phyloP scores from a whole-genome alignment of 2,888 invertebrate genomes.

The Calameuta idolon region DNA sequence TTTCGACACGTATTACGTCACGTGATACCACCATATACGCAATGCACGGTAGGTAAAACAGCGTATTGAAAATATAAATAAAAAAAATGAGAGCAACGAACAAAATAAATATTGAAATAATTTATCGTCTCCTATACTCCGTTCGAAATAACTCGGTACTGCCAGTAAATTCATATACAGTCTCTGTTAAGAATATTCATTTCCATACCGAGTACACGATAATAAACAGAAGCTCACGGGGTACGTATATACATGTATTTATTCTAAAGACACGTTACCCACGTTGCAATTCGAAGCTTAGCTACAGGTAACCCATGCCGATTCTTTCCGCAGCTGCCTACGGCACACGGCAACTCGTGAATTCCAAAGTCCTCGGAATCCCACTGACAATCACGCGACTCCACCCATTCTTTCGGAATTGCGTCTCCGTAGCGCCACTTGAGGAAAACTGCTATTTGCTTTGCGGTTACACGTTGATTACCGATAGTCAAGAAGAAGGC shows the following conservation, averaged over 20 bases:
- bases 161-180: too few species aligned
- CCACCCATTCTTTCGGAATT: constrained; percentile 27
- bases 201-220: too few species aligned
- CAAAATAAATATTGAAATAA: too few species aligned
- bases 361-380: neutral
- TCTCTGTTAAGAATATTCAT: too few species aligned
- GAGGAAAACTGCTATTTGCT: constrained; percentile 45
- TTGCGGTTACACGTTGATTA: constrained; percentile 44
- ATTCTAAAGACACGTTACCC: neutral
- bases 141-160: too few species aligned
- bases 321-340: neutral
- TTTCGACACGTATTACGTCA: too few species aligned
- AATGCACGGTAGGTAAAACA: too few species aligned
- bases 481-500: constrained; percentile 30
- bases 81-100: too few species aligned
- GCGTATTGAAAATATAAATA: too few species aligned
- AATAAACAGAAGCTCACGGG: too few species aligned
- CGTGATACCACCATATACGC: too few species aligned
- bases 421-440: constrained; percentile 31
- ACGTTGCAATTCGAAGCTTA: neutral
- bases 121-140: too few species aligned
- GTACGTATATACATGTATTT: neutral
- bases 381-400: neutral
- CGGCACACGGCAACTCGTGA: neutral
- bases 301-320: neutral